Evolutionary conservation across 2,797 vertebrate genomes (phyloP).

Genomic region (Garrulus glandarius): DNA sequence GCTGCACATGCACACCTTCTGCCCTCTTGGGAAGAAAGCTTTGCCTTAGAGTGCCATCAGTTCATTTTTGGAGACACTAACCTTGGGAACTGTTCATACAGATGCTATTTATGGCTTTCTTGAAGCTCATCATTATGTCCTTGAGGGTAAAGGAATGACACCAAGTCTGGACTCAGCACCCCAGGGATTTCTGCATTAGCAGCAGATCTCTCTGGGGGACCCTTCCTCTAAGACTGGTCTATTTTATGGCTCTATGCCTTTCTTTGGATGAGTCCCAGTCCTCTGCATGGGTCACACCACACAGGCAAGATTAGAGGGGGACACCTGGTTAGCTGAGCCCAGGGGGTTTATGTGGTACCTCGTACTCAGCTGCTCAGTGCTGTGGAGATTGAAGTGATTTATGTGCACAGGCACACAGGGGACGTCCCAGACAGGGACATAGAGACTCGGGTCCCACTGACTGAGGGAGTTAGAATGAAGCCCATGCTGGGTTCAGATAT

Average conservation of each 20-base stretch:
- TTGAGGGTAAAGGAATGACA: not conserved
- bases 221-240: not conserved
- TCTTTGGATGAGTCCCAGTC: not conserved
- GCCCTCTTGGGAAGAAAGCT: not conserved
- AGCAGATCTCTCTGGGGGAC: not conserved
- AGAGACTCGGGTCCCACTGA: not conserved
- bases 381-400: not conserved
- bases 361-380: not conserved
- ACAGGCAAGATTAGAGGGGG: not conserved
- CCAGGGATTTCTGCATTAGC: not conserved
- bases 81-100: not conserved
- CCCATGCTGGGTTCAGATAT: not conserved
- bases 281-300: not conserved
- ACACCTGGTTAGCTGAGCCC: not conserved
- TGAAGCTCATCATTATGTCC: not conserved
- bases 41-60: not conserved
- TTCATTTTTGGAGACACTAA: not conserved
- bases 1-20: not conserved
- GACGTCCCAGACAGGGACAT: accelerated
- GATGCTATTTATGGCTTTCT: not conserved
- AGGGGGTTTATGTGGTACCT: not conserved
- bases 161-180: not conserved
- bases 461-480: not conserved
- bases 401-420: not conserved
- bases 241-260: not conserved